Evolutionary conservation across 2,888 invertebrate species (phyloP).

Genomic region (Tenthredo livida): DNA sequence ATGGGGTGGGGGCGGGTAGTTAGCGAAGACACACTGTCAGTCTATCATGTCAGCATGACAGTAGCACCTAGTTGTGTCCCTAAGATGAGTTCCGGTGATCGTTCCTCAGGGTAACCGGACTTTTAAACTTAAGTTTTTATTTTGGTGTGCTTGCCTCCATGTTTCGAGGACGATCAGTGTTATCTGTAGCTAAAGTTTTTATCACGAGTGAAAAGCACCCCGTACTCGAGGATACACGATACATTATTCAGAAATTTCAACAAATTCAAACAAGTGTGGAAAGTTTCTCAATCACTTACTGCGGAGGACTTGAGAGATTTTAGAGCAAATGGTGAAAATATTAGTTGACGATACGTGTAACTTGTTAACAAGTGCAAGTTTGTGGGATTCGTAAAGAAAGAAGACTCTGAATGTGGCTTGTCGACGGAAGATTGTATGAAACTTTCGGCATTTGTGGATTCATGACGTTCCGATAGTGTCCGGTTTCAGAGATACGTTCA

Average conservation of each 20-base stretch:
- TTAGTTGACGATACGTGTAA: background rate
- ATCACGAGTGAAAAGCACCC: background rate
- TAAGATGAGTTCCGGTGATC: conserved; percentile 36
- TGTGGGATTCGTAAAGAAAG: background rate
- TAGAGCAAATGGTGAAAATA: background rate
- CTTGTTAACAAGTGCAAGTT: background rate
- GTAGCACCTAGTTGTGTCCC: conserved; percentile 57
- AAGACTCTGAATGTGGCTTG: background rate
- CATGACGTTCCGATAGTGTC: background rate
- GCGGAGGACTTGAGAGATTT: background rate
- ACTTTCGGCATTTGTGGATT: background rate
- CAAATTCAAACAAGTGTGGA: background rate
- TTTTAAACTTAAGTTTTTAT: background rate
- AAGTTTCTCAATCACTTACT: background rate
- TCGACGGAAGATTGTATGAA: background rate
- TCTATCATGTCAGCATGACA: conserved; percentile 70
- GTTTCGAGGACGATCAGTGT: background rate
- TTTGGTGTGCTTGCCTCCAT: background rate
- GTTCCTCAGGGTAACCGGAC: conserved; percentile 1
- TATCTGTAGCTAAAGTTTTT: background rate
- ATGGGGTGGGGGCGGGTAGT: conserved; percentile 67
- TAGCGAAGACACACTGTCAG: conserved; percentile 73
- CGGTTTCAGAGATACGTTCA: background rate
- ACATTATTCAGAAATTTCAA: background rate
- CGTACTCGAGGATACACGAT: background rate